These are phyloP conservation scores for Dermolepida albohirtum DNA, from an alignment of 2,888 invertebrate species.

Conservation along the genomic window DNA sequence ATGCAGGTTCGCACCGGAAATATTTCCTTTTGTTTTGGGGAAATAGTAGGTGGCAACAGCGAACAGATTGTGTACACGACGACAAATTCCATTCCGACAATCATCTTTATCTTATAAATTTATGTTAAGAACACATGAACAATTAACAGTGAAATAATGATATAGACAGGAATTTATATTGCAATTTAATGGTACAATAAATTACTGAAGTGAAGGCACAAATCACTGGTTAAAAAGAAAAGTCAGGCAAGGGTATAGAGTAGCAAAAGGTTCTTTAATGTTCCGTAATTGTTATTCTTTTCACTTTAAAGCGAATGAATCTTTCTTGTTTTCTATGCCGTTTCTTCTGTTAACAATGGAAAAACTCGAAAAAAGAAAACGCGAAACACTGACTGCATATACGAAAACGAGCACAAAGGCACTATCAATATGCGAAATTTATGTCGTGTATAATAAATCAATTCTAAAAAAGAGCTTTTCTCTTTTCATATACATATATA, in stretches of 20 bases:
- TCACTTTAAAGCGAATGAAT: conserved; percentile 38
- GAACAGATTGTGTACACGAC: conserved; percentile 19
- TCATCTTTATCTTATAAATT: conserved; percentile 42
- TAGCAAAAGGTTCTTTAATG: conserved; percentile 22
- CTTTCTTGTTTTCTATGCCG: conserved; percentile 17
- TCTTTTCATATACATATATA: conserved; percentile 9
- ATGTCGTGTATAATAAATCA: conserved; percentile 27
- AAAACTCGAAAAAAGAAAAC: conserved; percentile 38
- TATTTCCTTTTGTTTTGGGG: conserved; percentile 36
- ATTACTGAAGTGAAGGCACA: conserved; percentile 5
- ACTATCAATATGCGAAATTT: conserved; percentile 41
- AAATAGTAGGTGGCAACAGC: conserved; percentile 5
- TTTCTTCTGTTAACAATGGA: conserved; percentile 31
- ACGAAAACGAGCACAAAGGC: conserved; percentile 8
- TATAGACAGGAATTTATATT: conserved; percentile 46
- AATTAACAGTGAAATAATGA: conserved; percentile 46
- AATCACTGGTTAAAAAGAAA: conserved; percentile 22
- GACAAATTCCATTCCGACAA: conserved; percentile 32
- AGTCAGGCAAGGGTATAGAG: conserved; percentile 9
- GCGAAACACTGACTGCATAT: conserved; percentile 24
- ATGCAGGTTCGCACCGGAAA: conserved; percentile 17
- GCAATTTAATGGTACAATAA: conserved; percentile 36
- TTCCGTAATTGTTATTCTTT: conserved; percentile 40
- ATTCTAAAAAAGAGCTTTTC: conserved; percentile 13
- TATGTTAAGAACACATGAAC: conserved; percentile 43